Percentiles rank a stretch among this genome's conserved stretches.
Evolutionary conservation across 1,140 invertebrate genomes (phyloP).

Genomic region (Drosophila obscura): DNA sequence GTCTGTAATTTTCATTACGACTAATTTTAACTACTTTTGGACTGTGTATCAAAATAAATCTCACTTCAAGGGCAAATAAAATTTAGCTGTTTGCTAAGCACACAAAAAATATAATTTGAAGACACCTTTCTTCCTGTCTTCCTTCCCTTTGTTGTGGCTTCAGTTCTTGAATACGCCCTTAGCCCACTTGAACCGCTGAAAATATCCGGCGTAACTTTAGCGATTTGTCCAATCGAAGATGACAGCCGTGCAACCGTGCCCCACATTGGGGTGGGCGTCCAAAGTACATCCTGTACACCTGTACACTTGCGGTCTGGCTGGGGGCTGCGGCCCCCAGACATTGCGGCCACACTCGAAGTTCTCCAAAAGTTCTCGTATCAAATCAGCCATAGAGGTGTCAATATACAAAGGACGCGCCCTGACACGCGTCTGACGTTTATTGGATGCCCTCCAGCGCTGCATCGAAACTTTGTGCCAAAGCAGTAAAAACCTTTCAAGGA

Average conservation of each 20-base stretch:
- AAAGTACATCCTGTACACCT: constrained; percentile 62
- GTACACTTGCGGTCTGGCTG: constrained; percentile 6
- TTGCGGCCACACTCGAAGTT: constrained; percentile 38
- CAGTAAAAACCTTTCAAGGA: constrained; percentile 31
- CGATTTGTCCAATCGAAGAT: constrained; percentile 52
- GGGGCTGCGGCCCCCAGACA: neutral
- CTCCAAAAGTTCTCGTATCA: constrained; percentile 35
- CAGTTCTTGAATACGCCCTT: neutral
- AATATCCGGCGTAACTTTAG: constrained; percentile 25
- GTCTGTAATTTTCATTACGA: no score
- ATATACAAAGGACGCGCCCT: constrained; percentile 72
- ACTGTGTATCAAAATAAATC: no score
- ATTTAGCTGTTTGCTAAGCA: no score
- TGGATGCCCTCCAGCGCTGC: constrained; percentile 56
- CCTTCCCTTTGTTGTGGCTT: neutral
- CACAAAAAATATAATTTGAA: no score
- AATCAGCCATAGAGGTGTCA: constrained; percentile 70
- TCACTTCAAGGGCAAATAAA: no score
- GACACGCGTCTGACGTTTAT: constrained; percentile 78
- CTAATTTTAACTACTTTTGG: no score
- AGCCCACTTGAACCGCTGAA: neutral
- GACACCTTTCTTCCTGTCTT: neutral
- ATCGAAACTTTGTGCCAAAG: constrained; percentile 52
- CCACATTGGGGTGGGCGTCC: constrained; percentile 8
- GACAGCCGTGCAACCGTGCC: constrained; percentile 16